Evolutionary conservation across 2,113 vertebrate species (phyloP).

Genomic region (Indri indri): DNA sequence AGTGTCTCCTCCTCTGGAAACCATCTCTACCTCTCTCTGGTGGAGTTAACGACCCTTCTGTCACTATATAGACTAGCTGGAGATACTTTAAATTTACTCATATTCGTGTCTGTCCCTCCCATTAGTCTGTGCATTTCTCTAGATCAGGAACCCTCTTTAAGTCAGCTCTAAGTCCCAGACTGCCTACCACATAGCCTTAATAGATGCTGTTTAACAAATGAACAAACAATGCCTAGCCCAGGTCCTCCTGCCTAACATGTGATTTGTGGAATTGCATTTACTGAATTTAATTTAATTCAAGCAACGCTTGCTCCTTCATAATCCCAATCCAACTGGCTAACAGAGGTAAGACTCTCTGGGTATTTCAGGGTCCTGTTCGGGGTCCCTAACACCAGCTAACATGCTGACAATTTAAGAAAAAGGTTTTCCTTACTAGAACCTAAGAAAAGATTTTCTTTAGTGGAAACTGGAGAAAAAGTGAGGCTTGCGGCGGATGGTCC

Average conservation of each 20-base stretch:
- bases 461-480: neutral
- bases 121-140: neutral
- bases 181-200: neutral
- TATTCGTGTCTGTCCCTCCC: neutral
- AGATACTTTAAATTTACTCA: neutral
- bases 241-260: neutral
- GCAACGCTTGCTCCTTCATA: neutral
- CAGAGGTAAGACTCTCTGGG: neutral
- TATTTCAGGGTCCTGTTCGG: neutral
- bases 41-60: neutral
- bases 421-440: neutral
- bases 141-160: neutral
- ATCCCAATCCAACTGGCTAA: neutral
- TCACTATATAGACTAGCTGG: neutral
- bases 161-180: neutral
- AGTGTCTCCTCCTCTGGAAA: neutral
- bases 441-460: neutral
- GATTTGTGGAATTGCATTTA: neutral
- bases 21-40: neutral
- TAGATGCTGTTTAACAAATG: neutral
- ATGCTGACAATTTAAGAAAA: neutral
- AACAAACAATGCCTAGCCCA: neutral
- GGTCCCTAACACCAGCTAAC: neutral
- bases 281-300: slow-evolving; percentile 9
- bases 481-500: neutral